Percentiles rank a stretch among this genome's conserved stretches.
Conservation (phyloP, 2,113 vertebrate genomes). For the Malurus melanocephalus region DNA sequence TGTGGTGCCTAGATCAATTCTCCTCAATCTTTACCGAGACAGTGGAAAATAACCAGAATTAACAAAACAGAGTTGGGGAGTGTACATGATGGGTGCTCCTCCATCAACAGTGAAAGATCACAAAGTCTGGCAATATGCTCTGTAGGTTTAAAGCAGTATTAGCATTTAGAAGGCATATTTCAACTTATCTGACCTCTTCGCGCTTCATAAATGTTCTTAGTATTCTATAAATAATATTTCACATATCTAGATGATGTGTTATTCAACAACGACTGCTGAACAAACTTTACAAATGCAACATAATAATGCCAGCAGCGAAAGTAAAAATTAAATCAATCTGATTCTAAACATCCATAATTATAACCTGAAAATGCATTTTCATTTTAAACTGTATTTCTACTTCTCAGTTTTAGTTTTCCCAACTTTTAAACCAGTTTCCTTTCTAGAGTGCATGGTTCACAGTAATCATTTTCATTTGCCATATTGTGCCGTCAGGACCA, state of each 20-base stretch:
- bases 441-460: background rate
- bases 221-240: background rate
- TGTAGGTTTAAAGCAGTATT: background rate
- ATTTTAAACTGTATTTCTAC: background rate
- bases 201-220: background rate
- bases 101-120: background rate
- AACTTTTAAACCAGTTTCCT: background rate
- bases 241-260: background rate
- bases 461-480: background rate
- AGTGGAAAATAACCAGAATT: background rate
- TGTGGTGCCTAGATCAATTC: fast-evolving
- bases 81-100: background rate
- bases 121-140: background rate
- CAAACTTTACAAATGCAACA: background rate
- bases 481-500: background rate
- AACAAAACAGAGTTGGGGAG: background rate
- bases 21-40: background rate
- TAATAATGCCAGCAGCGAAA: background rate
- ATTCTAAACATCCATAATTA: background rate
- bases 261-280: background rate
- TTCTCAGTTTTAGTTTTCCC: background rate
- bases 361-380: background rate
- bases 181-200: background rate
- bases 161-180: background rate
- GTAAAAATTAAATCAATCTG: background rate